A percentile compares a stretch with the other conserved stretches of the same genome.
These are phyloP conservation scores for Apodemia mormo DNA, from an alignment of 2,888 invertebrate species.

Conservation along the genomic window DNA sequence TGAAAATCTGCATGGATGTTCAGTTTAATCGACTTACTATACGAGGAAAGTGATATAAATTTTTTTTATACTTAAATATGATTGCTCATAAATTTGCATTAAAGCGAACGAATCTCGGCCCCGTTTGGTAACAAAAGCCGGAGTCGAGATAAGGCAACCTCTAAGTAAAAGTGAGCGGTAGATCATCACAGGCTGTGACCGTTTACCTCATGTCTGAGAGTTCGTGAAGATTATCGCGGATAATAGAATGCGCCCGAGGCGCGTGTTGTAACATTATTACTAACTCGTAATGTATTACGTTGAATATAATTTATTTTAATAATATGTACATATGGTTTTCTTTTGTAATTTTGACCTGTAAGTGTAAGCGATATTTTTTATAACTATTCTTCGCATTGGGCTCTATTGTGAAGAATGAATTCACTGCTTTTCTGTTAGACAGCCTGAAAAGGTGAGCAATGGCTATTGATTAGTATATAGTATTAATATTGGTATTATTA, in stretches of 20 bases:
- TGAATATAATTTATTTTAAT: conserved; percentile 3
- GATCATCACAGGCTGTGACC: neutral
- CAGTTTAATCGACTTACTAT: too few relatives aligned
- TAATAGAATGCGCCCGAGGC: neutral
- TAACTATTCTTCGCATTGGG: too few relatives aligned
- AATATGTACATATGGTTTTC: neutral
- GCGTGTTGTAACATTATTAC: conserved; percentile 1
- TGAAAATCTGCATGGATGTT: too few relatives aligned
- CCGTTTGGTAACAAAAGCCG: neutral
- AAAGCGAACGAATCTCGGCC: neutral
- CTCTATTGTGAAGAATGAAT: too few relatives aligned
- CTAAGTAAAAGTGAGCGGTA: conserved; percentile 10
- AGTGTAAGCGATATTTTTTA: too few relatives aligned
- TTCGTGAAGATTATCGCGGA: neutral
- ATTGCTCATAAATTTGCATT: too few relatives aligned
- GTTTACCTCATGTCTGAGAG: neutral
- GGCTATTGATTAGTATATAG: too few relatives aligned
- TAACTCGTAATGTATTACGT: neutral
- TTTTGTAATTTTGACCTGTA: neutral
- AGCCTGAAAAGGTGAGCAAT: too few relatives aligned
- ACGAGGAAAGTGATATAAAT: too few relatives aligned
- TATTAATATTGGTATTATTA: too few relatives aligned
- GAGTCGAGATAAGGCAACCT: neutral
- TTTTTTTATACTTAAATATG: too few relatives aligned
- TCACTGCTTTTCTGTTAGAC: too few relatives aligned